Evolutionary conservation across 2,888 invertebrate genomes (phyloP).

Genomic region (Bellardia pandia): DNA sequence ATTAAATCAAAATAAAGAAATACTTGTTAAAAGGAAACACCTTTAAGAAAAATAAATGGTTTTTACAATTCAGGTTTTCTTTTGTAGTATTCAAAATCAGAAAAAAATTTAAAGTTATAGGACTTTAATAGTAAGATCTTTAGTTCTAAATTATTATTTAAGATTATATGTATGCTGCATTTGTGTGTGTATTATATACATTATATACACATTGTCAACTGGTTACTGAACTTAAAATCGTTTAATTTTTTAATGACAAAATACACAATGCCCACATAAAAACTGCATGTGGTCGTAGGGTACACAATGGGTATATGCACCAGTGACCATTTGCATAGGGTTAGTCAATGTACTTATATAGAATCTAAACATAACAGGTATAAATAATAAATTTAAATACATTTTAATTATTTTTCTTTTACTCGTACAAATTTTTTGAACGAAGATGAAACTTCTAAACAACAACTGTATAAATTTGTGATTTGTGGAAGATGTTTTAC

Average conservation of each 20-base stretch:
- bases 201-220: neutral
- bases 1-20: neutral
- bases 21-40: neutral
- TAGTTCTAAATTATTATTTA: neutral
- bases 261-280: neutral
- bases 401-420: neutral
- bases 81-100: neutral
- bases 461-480: too few relatives aligned
- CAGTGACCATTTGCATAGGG: neutral
- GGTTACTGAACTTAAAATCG: constrained; percentile 14
- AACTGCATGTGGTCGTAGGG: constrained; percentile 17
- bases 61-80: neutral
- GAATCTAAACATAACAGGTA: neutral
- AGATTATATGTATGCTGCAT: neutral
- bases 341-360: neutral
- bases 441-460: too few relatives aligned
- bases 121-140: constrained; percentile 9
- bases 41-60: neutral
- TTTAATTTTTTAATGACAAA: constrained; percentile 2
- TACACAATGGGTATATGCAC: neutral
- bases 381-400: neutral
- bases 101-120: neutral
- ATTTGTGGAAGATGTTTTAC: too few relatives aligned
- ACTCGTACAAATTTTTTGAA: too few relatives aligned
- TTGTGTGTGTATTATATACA: neutral